phyloP scores from a whole-genome alignment of 2,888 invertebrate genomes.

The Zele albiditarsus region DNA sequence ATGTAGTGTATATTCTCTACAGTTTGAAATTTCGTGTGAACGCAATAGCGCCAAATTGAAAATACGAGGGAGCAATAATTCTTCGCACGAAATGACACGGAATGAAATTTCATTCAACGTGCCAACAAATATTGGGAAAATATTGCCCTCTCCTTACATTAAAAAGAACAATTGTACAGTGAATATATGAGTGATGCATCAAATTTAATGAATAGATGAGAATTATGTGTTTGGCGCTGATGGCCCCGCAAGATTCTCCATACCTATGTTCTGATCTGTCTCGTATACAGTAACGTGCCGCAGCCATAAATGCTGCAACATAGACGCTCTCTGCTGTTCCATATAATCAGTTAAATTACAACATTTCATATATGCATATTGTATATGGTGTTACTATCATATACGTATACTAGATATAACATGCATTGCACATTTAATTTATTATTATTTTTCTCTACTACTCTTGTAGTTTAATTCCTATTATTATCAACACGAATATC shows the following conservation, averaged over 20 bases:
- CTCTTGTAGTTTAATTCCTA: not conserved
- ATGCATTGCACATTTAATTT: not conserved
- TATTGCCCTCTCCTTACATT: too few relatives aligned
- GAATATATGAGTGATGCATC: not conserved
- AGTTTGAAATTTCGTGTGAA: too few relatives aligned
- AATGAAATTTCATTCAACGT: too few relatives aligned
- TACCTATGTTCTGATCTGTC: not conserved
- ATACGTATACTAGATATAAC: not conserved
- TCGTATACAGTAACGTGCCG: not conserved
- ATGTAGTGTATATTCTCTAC: too few relatives aligned
- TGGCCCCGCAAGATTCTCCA: not conserved
- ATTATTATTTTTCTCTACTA: not conserved
- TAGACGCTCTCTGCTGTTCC: not conserved
- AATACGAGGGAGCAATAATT: too few relatives aligned
- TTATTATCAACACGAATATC: not conserved
- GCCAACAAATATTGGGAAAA: too few relatives aligned
- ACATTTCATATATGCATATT: not conserved
- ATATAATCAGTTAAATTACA: constrained; percentile 3
- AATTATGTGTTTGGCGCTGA: not conserved
- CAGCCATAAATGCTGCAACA: not conserved
- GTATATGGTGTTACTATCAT: not conserved
- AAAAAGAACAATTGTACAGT: too few relatives aligned
- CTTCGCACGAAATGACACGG: too few relatives aligned
- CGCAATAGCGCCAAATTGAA: too few relatives aligned
- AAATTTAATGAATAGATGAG: not conserved